Conservation (phyloP, 1,140 invertebrate species). For the Parasteatoda tepidariorum region DNA sequence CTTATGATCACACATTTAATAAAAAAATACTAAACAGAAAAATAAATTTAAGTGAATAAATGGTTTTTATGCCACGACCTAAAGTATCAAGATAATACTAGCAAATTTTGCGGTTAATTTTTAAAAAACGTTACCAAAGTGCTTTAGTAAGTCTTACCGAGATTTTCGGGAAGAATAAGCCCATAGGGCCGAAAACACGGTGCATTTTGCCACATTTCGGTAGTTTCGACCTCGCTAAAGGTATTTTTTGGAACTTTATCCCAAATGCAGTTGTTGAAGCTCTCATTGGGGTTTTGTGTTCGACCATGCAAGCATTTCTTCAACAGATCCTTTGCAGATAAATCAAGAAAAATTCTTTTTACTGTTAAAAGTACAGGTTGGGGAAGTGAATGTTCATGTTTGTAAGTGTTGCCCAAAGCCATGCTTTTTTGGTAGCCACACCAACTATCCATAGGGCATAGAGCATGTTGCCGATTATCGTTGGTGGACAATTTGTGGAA, state of each 20-base stretch:
- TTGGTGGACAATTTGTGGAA: not conserved
- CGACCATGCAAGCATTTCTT: not conserved
- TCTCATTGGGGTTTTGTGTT: slow-evolving; percentile 1
- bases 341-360: not conserved
- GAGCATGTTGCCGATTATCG: not conserved
- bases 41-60: too few relatives aligned
- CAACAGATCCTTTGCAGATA: not conserved
- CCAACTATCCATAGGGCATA: not conserved
- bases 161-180: too few relatives aligned
- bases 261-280: not conserved
- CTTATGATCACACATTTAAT: too few relatives aligned
- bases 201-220: not conserved
- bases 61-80: too few relatives aligned
- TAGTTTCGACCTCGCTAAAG: not conserved
- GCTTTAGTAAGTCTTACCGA: too few relatives aligned
- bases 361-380: not conserved
- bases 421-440: not conserved
- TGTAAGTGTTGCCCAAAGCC: not conserved
- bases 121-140: too few relatives aligned
- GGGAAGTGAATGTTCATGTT: not conserved
- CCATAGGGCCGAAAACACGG: too few relatives aligned
- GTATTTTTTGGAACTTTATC: not conserved
- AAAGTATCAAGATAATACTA: too few relatives aligned
- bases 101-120: too few relatives aligned
- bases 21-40: too few relatives aligned